Evolutionary conservation across 1,140 invertebrate species (phyloP).

Genomic region (Drosophila bocki): DNA sequence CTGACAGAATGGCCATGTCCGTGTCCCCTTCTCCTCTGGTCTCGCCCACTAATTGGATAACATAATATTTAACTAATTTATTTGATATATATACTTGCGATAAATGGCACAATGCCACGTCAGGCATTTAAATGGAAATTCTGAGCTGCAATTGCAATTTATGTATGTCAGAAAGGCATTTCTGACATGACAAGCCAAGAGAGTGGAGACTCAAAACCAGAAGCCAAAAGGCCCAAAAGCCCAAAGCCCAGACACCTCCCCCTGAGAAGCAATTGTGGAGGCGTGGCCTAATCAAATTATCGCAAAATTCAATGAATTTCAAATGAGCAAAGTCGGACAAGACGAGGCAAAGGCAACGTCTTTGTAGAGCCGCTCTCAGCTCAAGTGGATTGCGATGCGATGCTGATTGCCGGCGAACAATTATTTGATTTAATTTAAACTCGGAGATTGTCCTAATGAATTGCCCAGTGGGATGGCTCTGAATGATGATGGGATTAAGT

Average conservation of each 20-base stretch:
- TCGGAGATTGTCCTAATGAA: slow-evolving; percentile 47
- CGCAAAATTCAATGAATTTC: slow-evolving; percentile 65
- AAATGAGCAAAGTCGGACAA: slow-evolving; percentile 47
- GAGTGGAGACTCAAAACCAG: slow-evolving; percentile 4
- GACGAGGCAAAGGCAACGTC: slow-evolving; percentile 20
- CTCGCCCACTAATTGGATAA: slow-evolving; percentile 65
- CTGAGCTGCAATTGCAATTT: slow-evolving; percentile 56
- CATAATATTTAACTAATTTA: slow-evolving; percentile 83
- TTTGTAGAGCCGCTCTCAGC: slow-evolving; percentile 13
- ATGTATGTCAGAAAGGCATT: slow-evolving; percentile 65
- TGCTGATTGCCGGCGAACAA: slow-evolving; percentile 34
- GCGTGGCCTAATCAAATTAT: slow-evolving; percentile 69
- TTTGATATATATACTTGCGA: slow-evolving; percentile 62
- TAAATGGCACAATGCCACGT: slow-evolving; percentile 58
- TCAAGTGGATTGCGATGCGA: slow-evolving; percentile 12
- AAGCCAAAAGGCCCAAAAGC: not conserved
- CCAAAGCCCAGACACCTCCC: not conserved
- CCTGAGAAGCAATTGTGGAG: not conserved
- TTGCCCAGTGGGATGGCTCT: slow-evolving; percentile 6
- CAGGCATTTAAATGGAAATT: slow-evolving; percentile 74
- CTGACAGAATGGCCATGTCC: slow-evolving; percentile 56
- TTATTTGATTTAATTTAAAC: slow-evolving; percentile 56
- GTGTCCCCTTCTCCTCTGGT: not conserved
- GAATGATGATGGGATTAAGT: slow-evolving; percentile 14
- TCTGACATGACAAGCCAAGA: slow-evolving; percentile 29